Conservation (phyloP, 1,140 invertebrate species). For the Caerostris darwini region DNA sequence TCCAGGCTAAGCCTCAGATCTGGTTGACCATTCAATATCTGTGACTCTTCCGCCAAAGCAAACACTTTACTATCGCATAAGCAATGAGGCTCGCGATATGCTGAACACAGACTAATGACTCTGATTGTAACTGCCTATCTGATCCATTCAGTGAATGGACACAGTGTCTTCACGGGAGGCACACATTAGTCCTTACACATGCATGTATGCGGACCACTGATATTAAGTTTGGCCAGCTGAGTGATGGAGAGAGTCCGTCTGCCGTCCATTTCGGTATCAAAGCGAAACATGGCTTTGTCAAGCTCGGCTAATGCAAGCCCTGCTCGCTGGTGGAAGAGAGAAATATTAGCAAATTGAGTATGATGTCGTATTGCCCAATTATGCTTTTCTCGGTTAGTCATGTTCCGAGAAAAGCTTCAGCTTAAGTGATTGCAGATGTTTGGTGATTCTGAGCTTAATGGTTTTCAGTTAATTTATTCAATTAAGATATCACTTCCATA, state of each 20-base stretch:
- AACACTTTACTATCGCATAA: constrained; percentile 25
- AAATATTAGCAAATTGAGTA: constrained; percentile 22
- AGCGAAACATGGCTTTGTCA: constrained; percentile 34
- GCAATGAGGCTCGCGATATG: constrained; percentile 9
- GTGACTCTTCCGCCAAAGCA: constrained; percentile 15
- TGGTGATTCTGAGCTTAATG: neutral
- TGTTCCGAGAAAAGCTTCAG: neutral
- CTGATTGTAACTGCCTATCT: constrained; percentile 32
- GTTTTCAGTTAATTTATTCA: neutral
- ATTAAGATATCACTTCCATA: too few relatives aligned
- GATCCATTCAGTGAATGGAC: constrained; percentile 37
- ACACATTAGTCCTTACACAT: constrained; percentile 1
- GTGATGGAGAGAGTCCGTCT: neutral
- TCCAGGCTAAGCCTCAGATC: neutral
- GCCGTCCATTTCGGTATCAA: constrained; percentile 20
- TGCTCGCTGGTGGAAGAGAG: neutral
- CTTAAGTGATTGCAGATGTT: neutral
- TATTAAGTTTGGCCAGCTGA: constrained; percentile 37
- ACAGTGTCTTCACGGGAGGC: neutral
- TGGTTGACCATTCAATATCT: constrained; percentile 17
- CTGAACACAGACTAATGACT: constrained; percentile 36
- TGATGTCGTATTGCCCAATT: neutral
- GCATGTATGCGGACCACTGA: constrained; percentile 4
- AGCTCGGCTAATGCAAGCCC: neutral
- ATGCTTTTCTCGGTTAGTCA: neutral